Conservation (phyloP, 2,113 vertebrate species). For the Plotosus lineatus region DNA sequence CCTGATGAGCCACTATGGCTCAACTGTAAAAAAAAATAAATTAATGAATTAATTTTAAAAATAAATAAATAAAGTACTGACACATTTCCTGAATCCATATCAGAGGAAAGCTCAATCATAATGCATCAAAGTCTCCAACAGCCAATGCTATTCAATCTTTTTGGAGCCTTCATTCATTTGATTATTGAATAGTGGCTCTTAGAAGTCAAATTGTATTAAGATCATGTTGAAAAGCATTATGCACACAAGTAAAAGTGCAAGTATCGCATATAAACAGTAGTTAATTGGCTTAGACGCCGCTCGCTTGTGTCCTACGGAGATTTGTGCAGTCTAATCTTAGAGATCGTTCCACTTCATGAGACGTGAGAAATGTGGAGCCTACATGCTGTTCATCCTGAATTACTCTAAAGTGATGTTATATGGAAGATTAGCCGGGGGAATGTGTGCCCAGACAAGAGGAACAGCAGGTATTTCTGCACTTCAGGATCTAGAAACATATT, state of each 20-base stretch:
- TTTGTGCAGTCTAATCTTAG: not conserved
- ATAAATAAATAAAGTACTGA: no score
- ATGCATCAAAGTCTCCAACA: not conserved
- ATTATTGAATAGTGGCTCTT: not conserved
- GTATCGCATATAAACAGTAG: conserved; percentile 20
- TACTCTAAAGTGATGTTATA: conserved; percentile 17
- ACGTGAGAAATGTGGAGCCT: conserved; percentile 14
- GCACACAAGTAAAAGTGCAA: conserved; percentile 7
- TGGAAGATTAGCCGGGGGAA: conserved; percentile 29
- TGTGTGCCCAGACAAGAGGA: not conserved
- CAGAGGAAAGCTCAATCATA: not conserved
- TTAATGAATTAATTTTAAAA: no score
- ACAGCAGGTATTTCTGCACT: conserved; percentile 4
- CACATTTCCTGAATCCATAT: not conserved
- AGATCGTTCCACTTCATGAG: conserved; percentile 33
- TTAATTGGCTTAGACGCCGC: conserved; percentile 32
- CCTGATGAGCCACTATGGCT: no score
- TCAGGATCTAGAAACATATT: not conserved
- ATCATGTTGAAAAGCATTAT: conserved; percentile 9
- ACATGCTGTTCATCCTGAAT: conserved; percentile 30
- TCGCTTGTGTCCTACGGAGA: not conserved
- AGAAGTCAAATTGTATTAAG: conserved; percentile 1
- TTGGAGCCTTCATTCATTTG: not conserved
- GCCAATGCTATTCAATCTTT: conserved; percentile 1
- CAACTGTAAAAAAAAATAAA: no score